These are phyloP conservation scores for Garra rufa DNA, from an alignment of 2,113 vertebrate species.

Conservation along the genomic window DNA sequence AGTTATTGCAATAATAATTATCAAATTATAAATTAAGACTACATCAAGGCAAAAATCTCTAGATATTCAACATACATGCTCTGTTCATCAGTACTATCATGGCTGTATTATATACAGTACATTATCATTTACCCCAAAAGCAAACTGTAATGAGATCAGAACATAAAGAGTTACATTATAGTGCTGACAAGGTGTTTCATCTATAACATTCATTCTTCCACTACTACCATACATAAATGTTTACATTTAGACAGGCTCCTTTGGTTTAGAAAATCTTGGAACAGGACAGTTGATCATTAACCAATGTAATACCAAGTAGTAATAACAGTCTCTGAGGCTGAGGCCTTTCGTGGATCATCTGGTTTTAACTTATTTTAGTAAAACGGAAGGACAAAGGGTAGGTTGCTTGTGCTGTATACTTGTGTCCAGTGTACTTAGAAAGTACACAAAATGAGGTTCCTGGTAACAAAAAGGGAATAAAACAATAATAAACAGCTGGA, in stretches of 20 bases:
- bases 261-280: slow-evolving; percentile 30
- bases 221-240: background rate
- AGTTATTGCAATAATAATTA: background rate
- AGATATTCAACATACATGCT: background rate
- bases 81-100: background rate
- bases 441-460: background rate
- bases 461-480: background rate
- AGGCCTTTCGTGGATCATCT: slow-evolving; percentile 35
- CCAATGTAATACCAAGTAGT: slow-evolving; percentile 27
- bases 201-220: slow-evolving; percentile 16
- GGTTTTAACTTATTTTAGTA: slow-evolving; percentile 19
- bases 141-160: background rate
- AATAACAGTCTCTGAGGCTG: slow-evolving; percentile 13
- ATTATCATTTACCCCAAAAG: background rate
- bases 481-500: background rate
- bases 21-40: background rate
- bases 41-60: background rate
- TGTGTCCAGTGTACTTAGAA: background rate
- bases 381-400: slow-evolving; percentile 31
- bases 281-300: slow-evolving; percentile 44
- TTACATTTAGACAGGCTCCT: slow-evolving; percentile 28
- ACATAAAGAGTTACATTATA: background rate
- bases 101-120: background rate
- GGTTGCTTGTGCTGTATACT: slow-evolving; percentile 1
- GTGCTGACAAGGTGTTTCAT: background rate